Conservation (phyloP, 2,113 vertebrate species). For the Theristicus caerulescens region DNA sequence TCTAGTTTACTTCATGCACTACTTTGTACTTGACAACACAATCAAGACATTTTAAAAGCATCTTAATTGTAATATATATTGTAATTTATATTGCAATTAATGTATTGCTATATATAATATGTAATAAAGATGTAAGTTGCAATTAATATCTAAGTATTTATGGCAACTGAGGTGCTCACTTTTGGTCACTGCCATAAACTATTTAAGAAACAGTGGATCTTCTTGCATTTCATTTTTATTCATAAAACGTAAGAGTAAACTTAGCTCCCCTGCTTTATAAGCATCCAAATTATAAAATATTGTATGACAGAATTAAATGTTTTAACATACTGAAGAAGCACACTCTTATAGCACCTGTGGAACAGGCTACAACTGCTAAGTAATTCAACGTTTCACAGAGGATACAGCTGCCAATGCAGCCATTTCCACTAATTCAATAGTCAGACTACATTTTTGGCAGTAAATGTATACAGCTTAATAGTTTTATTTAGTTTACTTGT, state of each 20-base stretch:
- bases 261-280: background rate
- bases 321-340: background rate
- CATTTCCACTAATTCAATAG: constrained; percentile 8
- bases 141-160: background rate
- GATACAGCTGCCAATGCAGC: background rate
- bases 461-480: background rate
- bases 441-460: background rate
- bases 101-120: background rate
- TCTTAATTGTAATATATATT: background rate
- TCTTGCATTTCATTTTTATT: background rate
- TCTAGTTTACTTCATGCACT: background rate
- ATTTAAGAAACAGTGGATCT: background rate
- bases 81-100: background rate
- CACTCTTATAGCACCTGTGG: background rate
- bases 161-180: background rate
- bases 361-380: background rate
- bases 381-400: background rate
- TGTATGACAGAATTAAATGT: background rate
- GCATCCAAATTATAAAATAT: background rate
- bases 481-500: background rate
- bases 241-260: background rate
- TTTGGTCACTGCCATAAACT: background rate
- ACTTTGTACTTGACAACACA: background rate
- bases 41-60: background rate
- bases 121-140: background rate